phyloP scores from a whole-genome alignment of 2,888 invertebrate genomes.

The Acleris holmiana region DNA sequence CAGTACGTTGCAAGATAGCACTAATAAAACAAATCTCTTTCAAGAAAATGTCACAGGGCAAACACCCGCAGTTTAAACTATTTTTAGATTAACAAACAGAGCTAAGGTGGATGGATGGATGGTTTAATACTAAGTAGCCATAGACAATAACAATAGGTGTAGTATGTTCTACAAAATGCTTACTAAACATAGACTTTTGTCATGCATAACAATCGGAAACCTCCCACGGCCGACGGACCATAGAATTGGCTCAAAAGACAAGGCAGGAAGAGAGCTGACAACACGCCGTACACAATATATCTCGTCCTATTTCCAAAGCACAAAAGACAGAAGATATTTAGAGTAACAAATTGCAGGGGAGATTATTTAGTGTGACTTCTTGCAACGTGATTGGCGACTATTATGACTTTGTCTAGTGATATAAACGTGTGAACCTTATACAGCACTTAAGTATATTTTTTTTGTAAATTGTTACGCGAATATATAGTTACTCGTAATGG shows the following conservation, averaged over 20 bases:
- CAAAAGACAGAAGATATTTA: not conserved
- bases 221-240: constrained; percentile 5
- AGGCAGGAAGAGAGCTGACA: constrained; percentile 9
- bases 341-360: not conserved
- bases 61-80: constrained; percentile 4
- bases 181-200: constrained; percentile 1
- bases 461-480: not conserved
- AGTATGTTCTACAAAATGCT: constrained; percentile 1
- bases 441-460: constrained; percentile 9
- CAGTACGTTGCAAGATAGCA: not conserved
- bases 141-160: not conserved
- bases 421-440: constrained; percentile 19
- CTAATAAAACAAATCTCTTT: not conserved
- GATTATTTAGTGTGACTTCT: constrained; percentile 3
- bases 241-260: constrained; percentile 8
- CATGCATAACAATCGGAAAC: constrained; percentile 5
- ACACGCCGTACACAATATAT: not conserved
- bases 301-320: not conserved
- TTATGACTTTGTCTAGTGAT: constrained; percentile 4
- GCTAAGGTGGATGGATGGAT: not conserved
- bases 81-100: constrained; percentile 16
- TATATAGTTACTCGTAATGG: not conserved
- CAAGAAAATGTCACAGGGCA: constrained; percentile 16
- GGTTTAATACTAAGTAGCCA: not conserved
- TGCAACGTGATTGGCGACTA: constrained; percentile 18